Conservation (phyloP, 2,888 invertebrate genomes). For the Cataglyphis albicans region DNA sequence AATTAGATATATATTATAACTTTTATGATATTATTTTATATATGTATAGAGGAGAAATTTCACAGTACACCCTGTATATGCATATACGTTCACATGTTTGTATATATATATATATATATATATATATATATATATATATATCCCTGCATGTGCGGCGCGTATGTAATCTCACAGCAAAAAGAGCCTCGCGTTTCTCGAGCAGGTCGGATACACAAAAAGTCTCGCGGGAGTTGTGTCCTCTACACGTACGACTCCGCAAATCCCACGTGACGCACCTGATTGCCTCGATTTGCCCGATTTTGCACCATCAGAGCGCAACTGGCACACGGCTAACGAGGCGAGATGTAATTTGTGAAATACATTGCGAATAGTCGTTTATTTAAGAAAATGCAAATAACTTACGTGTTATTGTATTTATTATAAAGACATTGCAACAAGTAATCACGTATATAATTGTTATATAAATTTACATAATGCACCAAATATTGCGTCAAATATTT, state of each 20-base stretch:
- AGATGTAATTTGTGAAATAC: constrained; percentile 32
- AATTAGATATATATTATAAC: constrained; percentile 4
- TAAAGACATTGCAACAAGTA: constrained; percentile 7
- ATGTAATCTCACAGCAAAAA: constrained; percentile 60
- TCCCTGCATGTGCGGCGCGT: constrained; percentile 15
- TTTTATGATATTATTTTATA: constrained; percentile 25
- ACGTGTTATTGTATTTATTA: background rate
- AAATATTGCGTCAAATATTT: too few species aligned
- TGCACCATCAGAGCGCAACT: constrained; percentile 55
- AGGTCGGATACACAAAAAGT: constrained; percentile 58
- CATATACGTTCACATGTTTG: background rate
- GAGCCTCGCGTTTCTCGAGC: constrained; percentile 46
- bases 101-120: too few species aligned
- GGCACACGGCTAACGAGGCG: constrained; percentile 47
- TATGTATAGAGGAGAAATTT: constrained; percentile 9
- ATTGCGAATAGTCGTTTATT: constrained; percentile 32
- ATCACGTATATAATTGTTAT: background rate
- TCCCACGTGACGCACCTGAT: constrained; percentile 57
- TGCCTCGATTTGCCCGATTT: constrained; percentile 50
- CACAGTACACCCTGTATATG: background rate
- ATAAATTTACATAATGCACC: background rate
- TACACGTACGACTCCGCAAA: constrained; percentile 49
- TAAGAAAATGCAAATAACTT: constrained; percentile 23
- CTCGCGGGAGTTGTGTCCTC: constrained; percentile 53
- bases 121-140: background rate